phyloP scores from a whole-genome alignment of 2,888 invertebrate genomes.

The Lottia scabra region DNA sequence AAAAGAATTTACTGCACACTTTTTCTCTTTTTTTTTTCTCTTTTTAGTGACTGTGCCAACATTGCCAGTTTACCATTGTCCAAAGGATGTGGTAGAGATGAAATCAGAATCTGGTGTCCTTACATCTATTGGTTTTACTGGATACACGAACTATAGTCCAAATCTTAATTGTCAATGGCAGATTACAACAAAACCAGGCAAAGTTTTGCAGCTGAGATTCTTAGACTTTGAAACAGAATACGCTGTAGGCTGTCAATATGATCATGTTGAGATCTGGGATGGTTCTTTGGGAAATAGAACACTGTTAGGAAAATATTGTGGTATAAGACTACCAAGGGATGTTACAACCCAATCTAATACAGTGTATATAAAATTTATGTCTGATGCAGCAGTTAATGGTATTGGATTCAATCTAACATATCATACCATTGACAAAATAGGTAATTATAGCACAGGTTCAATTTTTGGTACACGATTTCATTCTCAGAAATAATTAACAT shows the following conservation, averaged over 20 bases:
- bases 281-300: slow-evolving; percentile 29
- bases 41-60: no score
- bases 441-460: no score
- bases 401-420: slow-evolving; percentile 55
- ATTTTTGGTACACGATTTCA: no score
- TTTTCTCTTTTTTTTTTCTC: no score
- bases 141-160: slow-evolving; percentile 35
- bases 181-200: slow-evolving; percentile 42
- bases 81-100: not conserved
- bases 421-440: slow-evolving; percentile 28
- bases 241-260: slow-evolving; percentile 43
- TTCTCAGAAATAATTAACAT: no score
- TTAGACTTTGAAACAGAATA: slow-evolving; percentile 47
- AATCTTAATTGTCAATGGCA: slow-evolving; percentile 51
- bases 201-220: slow-evolving; percentile 47
- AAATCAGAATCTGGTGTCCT: slow-evolving; percentile 33
- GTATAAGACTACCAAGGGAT: slow-evolving; percentile 41
- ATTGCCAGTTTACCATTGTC: not conserved
- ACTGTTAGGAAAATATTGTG: slow-evolving; percentile 40
- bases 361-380: slow-evolving; percentile 41
- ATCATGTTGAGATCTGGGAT: slow-evolving; percentile 46
- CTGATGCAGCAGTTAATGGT: slow-evolving; percentile 45
- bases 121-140: slow-evolving; percentile 44
- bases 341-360: slow-evolving; percentile 38
- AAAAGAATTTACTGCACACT: no score